A percentile compares a stretch with the other conserved stretches of the same genome.
phyloP scores from a whole-genome alignment of 2,113 vertebrate genomes.

The Centropristis striata region DNA sequence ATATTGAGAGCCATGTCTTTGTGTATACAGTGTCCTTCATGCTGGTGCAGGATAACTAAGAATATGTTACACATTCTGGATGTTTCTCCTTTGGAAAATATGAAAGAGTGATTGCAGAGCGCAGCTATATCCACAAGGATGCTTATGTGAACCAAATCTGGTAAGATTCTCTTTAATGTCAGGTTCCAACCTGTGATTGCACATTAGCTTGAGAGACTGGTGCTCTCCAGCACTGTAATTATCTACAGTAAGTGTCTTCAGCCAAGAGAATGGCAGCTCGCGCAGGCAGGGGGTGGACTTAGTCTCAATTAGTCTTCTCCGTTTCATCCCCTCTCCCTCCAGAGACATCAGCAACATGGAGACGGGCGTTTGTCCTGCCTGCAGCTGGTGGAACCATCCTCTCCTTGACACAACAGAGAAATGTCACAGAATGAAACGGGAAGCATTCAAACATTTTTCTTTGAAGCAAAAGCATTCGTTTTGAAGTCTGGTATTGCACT shows the following conservation, averaged over 20 bases:
- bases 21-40: constrained; percentile 31
- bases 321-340: constrained; percentile 62
- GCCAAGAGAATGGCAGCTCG: constrained; percentile 62
- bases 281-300: constrained; percentile 69
- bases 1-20: constrained; percentile 63
- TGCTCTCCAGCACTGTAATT: constrained; percentile 75
- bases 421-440: constrained; percentile 21
- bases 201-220: constrained; percentile 76
- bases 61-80: background rate
- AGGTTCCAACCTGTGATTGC: constrained; percentile 77
- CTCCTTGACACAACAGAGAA: constrained; percentile 53
- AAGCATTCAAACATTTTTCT: constrained; percentile 44
- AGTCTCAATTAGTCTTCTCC: constrained; percentile 77
- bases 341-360: constrained; percentile 51
- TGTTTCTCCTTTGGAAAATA: constrained; percentile 16
- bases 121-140: constrained; percentile 55
- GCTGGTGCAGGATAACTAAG: constrained; percentile 13
- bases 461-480: constrained; percentile 42
- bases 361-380: constrained; percentile 40
- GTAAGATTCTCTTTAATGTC: constrained; percentile 73
- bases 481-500: constrained; percentile 42
- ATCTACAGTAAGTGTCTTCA: constrained; percentile 74
- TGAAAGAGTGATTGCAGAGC: background rate
- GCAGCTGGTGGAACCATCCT: constrained; percentile 45
- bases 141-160: constrained; percentile 68